These are phyloP conservation scores for Coronaproctus castanopsis DNA, from an alignment of 2,888 invertebrate genomes.

Conservation along the genomic window DNA sequence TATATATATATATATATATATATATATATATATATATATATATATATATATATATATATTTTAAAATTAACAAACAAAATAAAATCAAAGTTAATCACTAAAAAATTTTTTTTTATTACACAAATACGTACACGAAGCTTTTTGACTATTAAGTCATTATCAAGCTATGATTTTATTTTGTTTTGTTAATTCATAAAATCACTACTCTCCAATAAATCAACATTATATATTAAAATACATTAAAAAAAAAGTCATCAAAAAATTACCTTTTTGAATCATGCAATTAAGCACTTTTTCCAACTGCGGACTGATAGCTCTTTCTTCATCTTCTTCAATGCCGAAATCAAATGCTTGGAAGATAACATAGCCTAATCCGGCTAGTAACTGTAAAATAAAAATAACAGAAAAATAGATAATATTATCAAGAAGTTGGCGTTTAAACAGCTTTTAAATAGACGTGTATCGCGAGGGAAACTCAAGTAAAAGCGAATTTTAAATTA, in stretches of 20 bases:
- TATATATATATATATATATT: not conserved
- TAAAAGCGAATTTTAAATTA: not conserved
- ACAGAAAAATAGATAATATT: no score
- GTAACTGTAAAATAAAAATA: slow-evolving; percentile 38
- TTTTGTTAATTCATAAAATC: no score
- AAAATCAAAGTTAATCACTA: no score
- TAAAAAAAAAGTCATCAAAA: no score
- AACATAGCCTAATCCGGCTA: slow-evolving; percentile 58
- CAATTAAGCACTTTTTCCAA: slow-evolving; percentile 66
- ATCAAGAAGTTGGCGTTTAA: not conserved
- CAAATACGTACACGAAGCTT: no score
- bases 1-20: not conserved
- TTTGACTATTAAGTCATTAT: no score
- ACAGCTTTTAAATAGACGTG: not conserved
- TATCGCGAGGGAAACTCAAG: not conserved
- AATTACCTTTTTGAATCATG: slow-evolving; percentile 38
- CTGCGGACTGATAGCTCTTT: slow-evolving; percentile 64
- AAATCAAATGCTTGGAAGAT: slow-evolving; percentile 80
- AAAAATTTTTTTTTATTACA: no score
- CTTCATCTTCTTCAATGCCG: slow-evolving; percentile 65
- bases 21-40: not conserved
- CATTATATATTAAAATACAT: no score
- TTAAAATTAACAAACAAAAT: no score
- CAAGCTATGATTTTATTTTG: no score
- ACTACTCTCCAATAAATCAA: no score